Base-by-base conservation (phyloP, 1,140 invertebrate species). In the Ips nitidus region DNA sequence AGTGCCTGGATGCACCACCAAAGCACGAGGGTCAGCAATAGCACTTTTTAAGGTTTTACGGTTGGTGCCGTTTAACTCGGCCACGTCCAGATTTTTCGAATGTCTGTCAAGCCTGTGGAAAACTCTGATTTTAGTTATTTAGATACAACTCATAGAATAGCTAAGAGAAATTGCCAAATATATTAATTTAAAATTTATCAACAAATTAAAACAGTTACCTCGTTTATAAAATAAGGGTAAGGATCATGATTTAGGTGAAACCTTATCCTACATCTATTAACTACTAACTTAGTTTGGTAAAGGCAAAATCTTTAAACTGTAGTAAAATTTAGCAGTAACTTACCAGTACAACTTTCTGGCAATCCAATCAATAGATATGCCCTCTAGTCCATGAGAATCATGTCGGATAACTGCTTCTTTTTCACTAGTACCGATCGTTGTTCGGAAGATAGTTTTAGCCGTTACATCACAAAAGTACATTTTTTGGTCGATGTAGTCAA, bases 351-450 rank as follows among this genome's bases (percentile, higher is more conserved):
- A 81, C 80, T 99, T 99, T 58, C 94, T 86, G 3, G 91, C 95
- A 40, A 99, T 87, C 98, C 98, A 99, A 81, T 99, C 98, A 3
- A 99, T 86, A 0, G 95, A 91, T 22, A 99, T 89, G n/a, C 96
- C 97, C 85, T 99, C 97, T 8, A 98, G 83, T 6, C 95, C 95
- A 75, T 97, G 90, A 36, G 95, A 94, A 75, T 98, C 94, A 75
- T 98, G 95, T 56, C 93, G 85, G 6, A 98, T 91, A 0, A 99
- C 89, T 0, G 93, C 86, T 82, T 98, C 94, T 75, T 88, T 90
- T 1, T 85, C 82, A 45, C 67, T 81, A 69, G 69, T 77, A 0
- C 82, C 77, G 66, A 87, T 87, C 72, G 86, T 84, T 2, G 86
- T 89, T 74, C 93, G 85, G 84, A 91, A 93, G 67, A 97, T 95